Evolutionary conservation across 1,140 invertebrate genomes (phyloP).

Genomic region (Ruditapes philippinarum): DNA sequence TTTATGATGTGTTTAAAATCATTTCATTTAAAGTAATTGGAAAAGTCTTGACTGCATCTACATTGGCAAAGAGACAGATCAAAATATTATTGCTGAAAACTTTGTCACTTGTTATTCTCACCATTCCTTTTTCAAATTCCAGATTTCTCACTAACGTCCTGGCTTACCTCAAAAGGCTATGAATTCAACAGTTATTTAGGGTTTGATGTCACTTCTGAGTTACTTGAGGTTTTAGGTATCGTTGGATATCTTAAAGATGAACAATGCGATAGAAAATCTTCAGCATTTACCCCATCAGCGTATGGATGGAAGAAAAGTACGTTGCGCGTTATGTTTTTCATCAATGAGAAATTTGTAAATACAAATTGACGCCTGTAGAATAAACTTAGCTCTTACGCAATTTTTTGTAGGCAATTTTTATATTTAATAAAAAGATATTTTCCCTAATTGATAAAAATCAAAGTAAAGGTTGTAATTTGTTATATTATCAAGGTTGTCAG

Average conservation of each 20-base stretch:
- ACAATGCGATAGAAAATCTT: neutral
- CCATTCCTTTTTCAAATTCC: neutral
- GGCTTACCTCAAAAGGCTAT: neutral
- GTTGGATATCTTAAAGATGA: neutral
- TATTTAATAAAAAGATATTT: no score
- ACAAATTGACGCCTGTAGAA: no score
- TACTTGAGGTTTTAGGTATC: neutral
- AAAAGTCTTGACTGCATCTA: no score
- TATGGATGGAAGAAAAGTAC: conserved; percentile 31
- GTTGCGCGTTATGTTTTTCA: neutral
- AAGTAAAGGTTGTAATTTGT: no score
- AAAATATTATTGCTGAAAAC: no score
- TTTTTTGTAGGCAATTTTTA: neutral
- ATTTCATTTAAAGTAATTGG: no score
- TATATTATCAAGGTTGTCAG: neutral
- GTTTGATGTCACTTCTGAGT: neutral
- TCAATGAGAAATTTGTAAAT: neutral
- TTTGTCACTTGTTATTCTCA: no score
- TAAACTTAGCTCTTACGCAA: no score
- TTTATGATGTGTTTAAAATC: no score
- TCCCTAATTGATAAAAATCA: no score
- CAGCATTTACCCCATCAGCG: neutral
- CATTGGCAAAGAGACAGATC: no score
- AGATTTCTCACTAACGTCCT: conserved; percentile 8
- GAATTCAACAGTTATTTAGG: neutral